phyloP scores from a whole-genome alignment of 2,888 invertebrate species.

The Heteropelma amictum region DNA sequence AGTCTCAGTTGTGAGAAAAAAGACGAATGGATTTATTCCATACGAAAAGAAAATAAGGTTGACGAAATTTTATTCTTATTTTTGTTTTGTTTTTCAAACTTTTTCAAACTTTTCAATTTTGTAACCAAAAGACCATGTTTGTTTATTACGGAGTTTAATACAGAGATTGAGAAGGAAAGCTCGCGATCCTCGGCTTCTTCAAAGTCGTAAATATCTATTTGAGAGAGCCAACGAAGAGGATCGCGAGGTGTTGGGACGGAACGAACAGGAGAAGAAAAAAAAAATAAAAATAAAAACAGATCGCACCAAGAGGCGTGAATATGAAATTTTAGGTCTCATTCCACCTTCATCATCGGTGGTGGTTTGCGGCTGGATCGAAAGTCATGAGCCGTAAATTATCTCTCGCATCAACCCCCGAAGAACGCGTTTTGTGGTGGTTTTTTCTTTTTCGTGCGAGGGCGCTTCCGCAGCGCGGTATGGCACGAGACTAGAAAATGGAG shows the following conservation, averaged over 20 bases:
- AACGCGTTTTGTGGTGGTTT: slow-evolving; percentile 32
- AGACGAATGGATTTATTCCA: too few relatives aligned
- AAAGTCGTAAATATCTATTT: slow-evolving; percentile 58
- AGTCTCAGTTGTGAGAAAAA: too few relatives aligned
- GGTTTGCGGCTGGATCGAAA: slow-evolving; percentile 35
- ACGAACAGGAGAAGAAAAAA: slow-evolving; percentile 23
- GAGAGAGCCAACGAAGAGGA: slow-evolving; percentile 34
- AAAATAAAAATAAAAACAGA: slow-evolving; percentile 7
- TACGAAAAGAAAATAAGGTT: too few relatives aligned
- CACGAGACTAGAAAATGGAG: slow-evolving; percentile 12
- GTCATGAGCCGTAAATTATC: slow-evolving; percentile 62
- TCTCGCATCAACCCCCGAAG: slow-evolving; percentile 47
- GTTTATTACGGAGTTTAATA: not conserved
- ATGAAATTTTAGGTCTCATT: slow-evolving; percentile 36
- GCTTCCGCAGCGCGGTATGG: slow-evolving; percentile 14
- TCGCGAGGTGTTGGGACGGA: slow-evolving; percentile 34
- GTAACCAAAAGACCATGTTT: not conserved
- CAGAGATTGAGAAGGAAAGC: slow-evolving; percentile 25
- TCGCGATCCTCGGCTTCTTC: slow-evolving; percentile 46
- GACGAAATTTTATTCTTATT: too few relatives aligned
- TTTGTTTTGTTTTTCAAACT: not conserved
- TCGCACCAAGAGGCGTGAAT: slow-evolving; percentile 26
- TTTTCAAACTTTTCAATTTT: not conserved
- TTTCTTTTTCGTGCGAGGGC: slow-evolving; percentile 25
- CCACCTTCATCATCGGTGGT: slow-evolving; percentile 53